Evolutionary conservation across 35 echinoderm and acorn worm genomes (phyloP).

Genomic region (Acanthaster planci): DNA sequence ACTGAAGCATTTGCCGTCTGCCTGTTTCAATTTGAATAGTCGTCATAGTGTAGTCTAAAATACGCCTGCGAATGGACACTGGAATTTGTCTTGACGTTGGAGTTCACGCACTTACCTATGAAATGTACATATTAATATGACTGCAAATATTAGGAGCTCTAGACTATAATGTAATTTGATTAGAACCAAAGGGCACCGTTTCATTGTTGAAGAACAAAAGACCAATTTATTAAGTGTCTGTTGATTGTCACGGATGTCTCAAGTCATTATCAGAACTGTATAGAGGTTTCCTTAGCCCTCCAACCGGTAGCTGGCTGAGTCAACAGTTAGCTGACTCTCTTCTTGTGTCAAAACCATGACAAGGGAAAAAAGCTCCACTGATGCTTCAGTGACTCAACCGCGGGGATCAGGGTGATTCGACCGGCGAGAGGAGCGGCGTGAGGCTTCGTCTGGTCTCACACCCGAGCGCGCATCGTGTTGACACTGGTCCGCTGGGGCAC

Average conservation of each 20-base stretch:
- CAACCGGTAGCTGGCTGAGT: constrained; percentile 15
- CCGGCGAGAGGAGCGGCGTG: neutral
- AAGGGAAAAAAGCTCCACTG: neutral
- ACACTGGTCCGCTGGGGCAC: constrained; percentile 14
- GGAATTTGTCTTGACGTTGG: no score
- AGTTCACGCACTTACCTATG: no score
- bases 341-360: neutral
- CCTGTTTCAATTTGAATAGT: no score
- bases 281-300: constrained; percentile 1
- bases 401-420: neutral
- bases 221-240: constrained; percentile 6
- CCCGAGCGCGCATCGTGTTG: constrained; percentile 3
- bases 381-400: neutral
- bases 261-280: constrained; percentile 26
- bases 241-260: constrained; percentile 1
- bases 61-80: no score
- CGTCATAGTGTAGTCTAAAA: no score
- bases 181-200: neutral
- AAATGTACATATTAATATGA: neutral
- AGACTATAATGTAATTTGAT: neutral
- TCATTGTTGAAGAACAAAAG: constrained; percentile 24
- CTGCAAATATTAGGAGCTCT: neutral
- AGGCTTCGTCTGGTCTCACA: neutral
- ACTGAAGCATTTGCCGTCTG: no score
- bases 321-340: neutral